Conservation (phyloP, 1,140 invertebrate species). For the Bombus impatiens region DNA sequence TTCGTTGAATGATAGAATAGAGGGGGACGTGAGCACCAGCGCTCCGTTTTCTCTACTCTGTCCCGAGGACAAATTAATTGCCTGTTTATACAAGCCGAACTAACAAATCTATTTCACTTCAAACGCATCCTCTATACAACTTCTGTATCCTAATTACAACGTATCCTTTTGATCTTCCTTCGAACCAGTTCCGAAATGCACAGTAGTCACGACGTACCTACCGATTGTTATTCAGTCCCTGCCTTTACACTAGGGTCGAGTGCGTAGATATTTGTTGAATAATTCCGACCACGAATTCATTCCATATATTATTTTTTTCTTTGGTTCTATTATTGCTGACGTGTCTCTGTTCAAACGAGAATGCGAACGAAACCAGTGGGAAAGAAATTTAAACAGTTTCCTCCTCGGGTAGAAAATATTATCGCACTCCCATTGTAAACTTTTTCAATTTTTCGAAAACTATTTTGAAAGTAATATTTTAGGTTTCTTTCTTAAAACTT, state of each 20-base stretch:
- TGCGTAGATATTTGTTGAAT: conserved; percentile 20
- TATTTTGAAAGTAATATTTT: too few species aligned
- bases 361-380: background rate
- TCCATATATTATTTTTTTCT: conserved; percentile 11
- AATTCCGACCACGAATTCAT: conserved; percentile 7
- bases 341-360: background rate
- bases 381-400: background rate
- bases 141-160: conserved; percentile 10
- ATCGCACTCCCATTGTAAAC: background rate
- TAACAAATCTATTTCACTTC: conserved; percentile 16
- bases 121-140: background rate
- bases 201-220: background rate
- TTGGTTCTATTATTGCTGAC: background rate
- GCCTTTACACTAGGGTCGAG: background rate
- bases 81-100: background rate
- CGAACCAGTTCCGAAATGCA: background rate
- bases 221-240: conserved; percentile 25
- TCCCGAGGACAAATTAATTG: conserved; percentile 4
- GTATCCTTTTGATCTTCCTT: conserved; percentile 20
- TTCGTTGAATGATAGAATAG: background rate
- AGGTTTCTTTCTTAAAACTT: background rate
- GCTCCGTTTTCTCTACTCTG: background rate
- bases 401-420: background rate
- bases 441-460: too few species aligned
- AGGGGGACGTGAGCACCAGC: rapidly evolving